Percentiles rank a stretch among this genome's conserved stretches.
These are phyloP conservation scores for Meteorus sp. DNA, from an alignment of 1,140 invertebrate genomes.

Conservation along the genomic window DNA sequence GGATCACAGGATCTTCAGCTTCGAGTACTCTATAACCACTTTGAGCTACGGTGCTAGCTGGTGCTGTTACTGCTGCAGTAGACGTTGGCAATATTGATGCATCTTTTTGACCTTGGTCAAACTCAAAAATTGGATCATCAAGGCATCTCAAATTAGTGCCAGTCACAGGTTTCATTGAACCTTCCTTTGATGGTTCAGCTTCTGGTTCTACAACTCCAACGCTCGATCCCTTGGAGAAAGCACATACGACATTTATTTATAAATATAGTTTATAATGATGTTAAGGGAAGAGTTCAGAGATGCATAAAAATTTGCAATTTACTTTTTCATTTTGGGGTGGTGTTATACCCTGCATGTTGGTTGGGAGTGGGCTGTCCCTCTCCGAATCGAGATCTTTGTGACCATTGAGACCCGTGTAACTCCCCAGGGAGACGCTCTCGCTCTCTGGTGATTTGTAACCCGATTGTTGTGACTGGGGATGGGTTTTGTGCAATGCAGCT, in stretches of 20 bases:
- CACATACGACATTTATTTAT: not conserved
- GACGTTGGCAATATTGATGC: conserved; percentile 12
- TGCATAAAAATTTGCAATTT: not conserved
- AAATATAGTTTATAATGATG: too few relatives aligned
- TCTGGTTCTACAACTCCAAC: too few relatives aligned
- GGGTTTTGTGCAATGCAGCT: conserved; percentile 58
- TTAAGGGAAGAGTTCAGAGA: not conserved
- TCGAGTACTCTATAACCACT: conserved; percentile 44
- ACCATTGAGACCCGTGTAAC: conserved; percentile 54
- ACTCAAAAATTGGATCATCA: conserved; percentile 62
- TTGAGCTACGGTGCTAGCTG: conserved; percentile 21
- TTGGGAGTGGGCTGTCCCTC: conserved; percentile 48
- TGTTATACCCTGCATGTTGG: conserved; percentile 32
- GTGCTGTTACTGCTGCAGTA: conserved; percentile 24
- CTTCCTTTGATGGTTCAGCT: conserved; percentile 10
- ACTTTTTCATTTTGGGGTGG: conserved; percentile 43
- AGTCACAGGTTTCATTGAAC: conserved; percentile 48
- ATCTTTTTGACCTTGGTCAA: conserved; percentile 45
- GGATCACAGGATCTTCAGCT: conserved; percentile 29
- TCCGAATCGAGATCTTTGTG: conserved; percentile 56
- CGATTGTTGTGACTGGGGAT: conserved; percentile 51
- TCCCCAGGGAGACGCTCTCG: conserved; percentile 55
- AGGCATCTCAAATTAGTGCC: conserved; percentile 60
- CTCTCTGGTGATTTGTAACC: conserved; percentile 59
- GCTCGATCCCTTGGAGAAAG: conserved; percentile 12